Percentiles rank a stretch among this genome's conserved stretches.
phyloP scores from a whole-genome alignment of 2,797 vertebrate genomes.

The Onychomys leucogaster region DNA sequence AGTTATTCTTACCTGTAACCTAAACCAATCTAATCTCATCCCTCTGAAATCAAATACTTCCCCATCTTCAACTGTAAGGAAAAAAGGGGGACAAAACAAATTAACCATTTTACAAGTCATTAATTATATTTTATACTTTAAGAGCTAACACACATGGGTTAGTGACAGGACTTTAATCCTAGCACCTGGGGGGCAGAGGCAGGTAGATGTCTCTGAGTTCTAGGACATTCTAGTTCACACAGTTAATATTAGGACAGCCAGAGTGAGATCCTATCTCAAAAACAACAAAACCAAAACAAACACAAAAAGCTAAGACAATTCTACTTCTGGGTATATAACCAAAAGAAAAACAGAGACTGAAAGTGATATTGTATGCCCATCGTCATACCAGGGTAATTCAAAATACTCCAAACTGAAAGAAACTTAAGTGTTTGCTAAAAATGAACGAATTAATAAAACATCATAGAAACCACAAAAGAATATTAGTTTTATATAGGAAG shows the following conservation, averaged over 20 bases:
- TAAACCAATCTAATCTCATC: conserved; percentile 99
- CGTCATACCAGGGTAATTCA: conserved; percentile 27
- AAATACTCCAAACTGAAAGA: conserved; percentile 19
- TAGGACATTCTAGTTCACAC: background rate
- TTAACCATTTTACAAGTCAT: conserved; percentile 59
- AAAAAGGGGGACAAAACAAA: conserved; percentile 79
- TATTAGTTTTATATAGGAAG: conserved; percentile 1
- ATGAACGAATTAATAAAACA: conserved; percentile 15
- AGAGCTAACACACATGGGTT: background rate
- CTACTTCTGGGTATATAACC: background rate
- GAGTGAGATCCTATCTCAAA: background rate
- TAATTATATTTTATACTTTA: conserved; percentile 58
- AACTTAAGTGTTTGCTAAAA: background rate
- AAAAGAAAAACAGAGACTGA: conserved; percentile 39
- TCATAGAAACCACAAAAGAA: background rate
- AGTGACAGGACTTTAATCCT: background rate
- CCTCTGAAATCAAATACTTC: conserved; percentile 99
- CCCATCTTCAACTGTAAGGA: conserved; percentile 95
- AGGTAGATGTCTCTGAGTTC: background rate
- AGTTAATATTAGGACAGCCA: background rate
- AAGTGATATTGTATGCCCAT: background rate
- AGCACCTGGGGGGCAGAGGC: background rate
- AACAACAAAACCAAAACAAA: background rate
- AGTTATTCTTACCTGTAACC: conserved; percentile 94
- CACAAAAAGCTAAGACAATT: conserved; percentile 25